These are phyloP conservation scores for Chaetodon trifascialis DNA, from an alignment of 2,113 vertebrate genomes.

Conservation along the genomic window DNA sequence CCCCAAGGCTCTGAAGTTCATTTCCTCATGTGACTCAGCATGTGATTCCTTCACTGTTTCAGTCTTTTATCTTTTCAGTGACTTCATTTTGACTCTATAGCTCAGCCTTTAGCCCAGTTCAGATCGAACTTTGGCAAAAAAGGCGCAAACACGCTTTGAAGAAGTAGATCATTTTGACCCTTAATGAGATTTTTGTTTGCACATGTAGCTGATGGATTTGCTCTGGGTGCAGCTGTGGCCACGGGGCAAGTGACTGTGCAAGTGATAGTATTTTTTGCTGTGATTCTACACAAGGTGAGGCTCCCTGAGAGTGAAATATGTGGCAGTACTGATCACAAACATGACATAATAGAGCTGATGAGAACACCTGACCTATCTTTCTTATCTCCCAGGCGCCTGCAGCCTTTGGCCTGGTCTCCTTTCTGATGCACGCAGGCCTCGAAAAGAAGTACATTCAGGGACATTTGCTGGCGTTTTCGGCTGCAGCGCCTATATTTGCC, in stretches of 20 bases:
- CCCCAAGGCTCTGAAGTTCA: slow-evolving; percentile 4
- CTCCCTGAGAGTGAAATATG: background rate
- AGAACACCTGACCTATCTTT: background rate
- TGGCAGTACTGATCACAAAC: background rate
- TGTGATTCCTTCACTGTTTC: slow-evolving; percentile 37
- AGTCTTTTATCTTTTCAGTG: background rate
- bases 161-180: background rate
- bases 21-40: slow-evolving; percentile 56
- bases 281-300: slow-evolving; percentile 87
- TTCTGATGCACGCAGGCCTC: slow-evolving; percentile 84
- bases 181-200: slow-evolving; percentile 29
- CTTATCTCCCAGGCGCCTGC: slow-evolving; percentile 81
- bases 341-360: background rate
- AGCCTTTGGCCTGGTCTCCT: slow-evolving; percentile 87
- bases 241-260: slow-evolving; percentile 84
- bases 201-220: slow-evolving; percentile 84
- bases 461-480: slow-evolving; percentile 85
- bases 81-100: background rate
- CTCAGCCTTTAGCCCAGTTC: background rate
- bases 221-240: slow-evolving; percentile 85
- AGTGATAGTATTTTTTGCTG: slow-evolving; percentile 86
- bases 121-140: background rate
- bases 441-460: slow-evolving; percentile 84
- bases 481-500: slow-evolving; percentile 83
- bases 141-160: background rate